A percentile compares a stretch with the other conserved stretches of the same genome.
phyloP scores from a whole-genome alignment of 2,113 vertebrate species.

The Sturnus vulgaris region DNA sequence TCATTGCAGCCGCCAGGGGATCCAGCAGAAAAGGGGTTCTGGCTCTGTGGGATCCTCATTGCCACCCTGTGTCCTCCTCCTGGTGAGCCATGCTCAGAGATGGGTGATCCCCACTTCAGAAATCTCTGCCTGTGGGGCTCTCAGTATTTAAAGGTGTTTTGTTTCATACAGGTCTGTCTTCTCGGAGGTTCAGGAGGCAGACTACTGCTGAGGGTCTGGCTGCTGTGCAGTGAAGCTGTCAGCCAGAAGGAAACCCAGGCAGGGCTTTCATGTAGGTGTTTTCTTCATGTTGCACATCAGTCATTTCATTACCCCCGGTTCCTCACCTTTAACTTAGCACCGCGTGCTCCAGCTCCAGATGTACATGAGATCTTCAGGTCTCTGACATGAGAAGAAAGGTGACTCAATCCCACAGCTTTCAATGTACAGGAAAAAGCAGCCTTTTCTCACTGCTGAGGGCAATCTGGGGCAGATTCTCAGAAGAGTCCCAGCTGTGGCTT shows the following conservation, averaged over 20 bases:
- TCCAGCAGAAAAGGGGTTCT: background rate
- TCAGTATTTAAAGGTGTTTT: background rate
- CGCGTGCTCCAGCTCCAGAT: background rate
- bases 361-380: background rate
- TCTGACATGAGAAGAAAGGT: background rate
- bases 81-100: rapidly evolving
- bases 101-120: background rate
- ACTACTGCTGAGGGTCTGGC: background rate
- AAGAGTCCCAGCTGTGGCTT: background rate
- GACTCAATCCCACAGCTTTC: background rate
- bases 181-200: background rate
- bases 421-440: background rate
- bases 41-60: background rate
- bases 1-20: background rate
- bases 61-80: background rate
- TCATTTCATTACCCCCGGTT: background rate
- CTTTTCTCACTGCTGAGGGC: background rate
- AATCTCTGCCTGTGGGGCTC: background rate
- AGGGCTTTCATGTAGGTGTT: background rate
- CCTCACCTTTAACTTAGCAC: background rate
- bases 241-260: background rate
- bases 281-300: background rate
- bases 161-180: background rate
- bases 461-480: background rate
- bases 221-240: background rate